Evolutionary conservation across 2,888 invertebrate species (phyloP).

Genomic region (Drosophila austrosaltans): DNA sequence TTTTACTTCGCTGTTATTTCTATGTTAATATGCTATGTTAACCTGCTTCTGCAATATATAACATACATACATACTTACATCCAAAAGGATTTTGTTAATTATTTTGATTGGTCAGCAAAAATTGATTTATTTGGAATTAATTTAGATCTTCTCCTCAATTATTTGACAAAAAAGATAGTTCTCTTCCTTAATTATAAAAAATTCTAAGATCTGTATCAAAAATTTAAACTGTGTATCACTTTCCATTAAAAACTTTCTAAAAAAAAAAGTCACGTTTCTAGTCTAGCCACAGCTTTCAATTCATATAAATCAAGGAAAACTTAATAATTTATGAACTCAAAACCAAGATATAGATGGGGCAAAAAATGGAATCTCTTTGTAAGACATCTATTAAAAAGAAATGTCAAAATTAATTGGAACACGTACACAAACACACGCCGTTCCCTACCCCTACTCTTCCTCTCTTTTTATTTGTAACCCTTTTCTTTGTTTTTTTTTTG

Average conservation of each 20-base stretch:
- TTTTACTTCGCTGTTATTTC: too few species aligned
- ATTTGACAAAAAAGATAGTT: too few species aligned
- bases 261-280: not conserved
- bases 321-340: conserved; percentile 32
- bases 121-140: too few species aligned
- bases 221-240: not conserved
- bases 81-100: too few species aligned
- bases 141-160: too few species aligned
- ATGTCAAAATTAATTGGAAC: conserved; percentile 73
- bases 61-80: too few species aligned
- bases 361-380: conserved; percentile 39
- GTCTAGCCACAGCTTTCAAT: not conserved
- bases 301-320: not conserved
- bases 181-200: too few species aligned
- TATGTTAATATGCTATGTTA: too few species aligned
- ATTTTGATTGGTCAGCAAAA: too few species aligned
- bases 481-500: conserved; percentile 29
- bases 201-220: too few species aligned
- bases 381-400: conserved; percentile 66
- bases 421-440: conserved; percentile 56
- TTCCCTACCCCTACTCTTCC: not conserved
- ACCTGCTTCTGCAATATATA: too few species aligned
- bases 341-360: conserved; percentile 24
- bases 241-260: not conserved
- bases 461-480: conserved; percentile 51